phyloP scores from a whole-genome alignment of 1,140 invertebrate species.

The Conopomorpha cramerella region DNA sequence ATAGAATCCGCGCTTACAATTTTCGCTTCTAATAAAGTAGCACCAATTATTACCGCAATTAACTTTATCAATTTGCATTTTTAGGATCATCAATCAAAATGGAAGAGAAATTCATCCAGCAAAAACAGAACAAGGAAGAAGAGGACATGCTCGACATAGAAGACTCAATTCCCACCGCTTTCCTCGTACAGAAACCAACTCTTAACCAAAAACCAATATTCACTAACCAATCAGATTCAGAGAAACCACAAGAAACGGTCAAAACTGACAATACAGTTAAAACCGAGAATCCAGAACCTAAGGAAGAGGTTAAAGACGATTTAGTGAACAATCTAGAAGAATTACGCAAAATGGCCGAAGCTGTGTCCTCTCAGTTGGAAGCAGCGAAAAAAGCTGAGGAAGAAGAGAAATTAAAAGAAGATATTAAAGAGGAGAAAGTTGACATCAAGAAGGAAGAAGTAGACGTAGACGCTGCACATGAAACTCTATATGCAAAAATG shows the following conservation, averaged over 20 bases:
- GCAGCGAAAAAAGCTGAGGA: slow-evolving; percentile 58
- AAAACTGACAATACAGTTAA: slow-evolving; percentile 42
- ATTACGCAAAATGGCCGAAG: slow-evolving; percentile 60
- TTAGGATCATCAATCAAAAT: slow-evolving; percentile 56
- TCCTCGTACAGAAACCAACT: slow-evolving; percentile 54
- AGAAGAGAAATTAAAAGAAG: slow-evolving; percentile 57
- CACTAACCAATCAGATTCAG: slow-evolving; percentile 34
- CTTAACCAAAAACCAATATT: slow-evolving; percentile 45
- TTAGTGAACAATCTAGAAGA: slow-evolving; percentile 59
- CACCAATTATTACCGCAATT: no score
- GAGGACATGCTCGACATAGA: slow-evolving; percentile 56
- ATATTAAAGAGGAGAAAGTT: slow-evolving; percentile 55
- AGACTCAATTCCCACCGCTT: slow-evolving; percentile 58
- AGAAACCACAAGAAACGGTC: slow-evolving; percentile 40
- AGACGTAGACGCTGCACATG: slow-evolving; percentile 38
- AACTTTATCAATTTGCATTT: no score
- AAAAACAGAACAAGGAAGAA: slow-evolving; percentile 45
- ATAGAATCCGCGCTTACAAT: no score
- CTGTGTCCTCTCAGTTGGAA: slow-evolving; percentile 54
- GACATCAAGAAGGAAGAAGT: slow-evolving; percentile 54
- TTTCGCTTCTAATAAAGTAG: no score
- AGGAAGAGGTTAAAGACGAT: slow-evolving; percentile 35
- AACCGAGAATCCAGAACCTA: slow-evolving; percentile 24
- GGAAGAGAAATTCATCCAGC: slow-evolving; percentile 59
- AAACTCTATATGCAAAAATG: slow-evolving; percentile 35